Percentiles rank a stretch among this genome's conserved stretches.
Evolutionary conservation across 2,797 vertebrate genomes (phyloP).

Genomic region (Eulemur rubriventer): DNA sequence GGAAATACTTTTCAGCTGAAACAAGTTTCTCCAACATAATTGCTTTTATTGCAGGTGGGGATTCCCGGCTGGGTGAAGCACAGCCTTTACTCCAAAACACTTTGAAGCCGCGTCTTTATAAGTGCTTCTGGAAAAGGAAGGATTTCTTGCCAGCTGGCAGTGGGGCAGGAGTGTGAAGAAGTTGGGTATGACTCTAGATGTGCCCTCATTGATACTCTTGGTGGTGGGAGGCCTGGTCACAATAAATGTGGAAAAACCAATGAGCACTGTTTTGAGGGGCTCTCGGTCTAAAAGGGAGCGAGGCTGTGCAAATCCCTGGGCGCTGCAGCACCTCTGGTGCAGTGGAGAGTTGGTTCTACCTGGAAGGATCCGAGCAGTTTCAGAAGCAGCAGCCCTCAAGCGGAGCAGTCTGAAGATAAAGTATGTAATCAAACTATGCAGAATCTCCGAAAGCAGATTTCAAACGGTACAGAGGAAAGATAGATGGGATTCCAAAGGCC

Average conservation of each 20-base stretch:
- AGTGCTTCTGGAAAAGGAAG: not conserved
- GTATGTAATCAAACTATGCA: not conserved
- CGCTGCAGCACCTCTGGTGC: rapidly evolving
- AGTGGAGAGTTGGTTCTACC: not conserved
- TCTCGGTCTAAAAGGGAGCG: not conserved
- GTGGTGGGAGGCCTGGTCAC: not conserved
- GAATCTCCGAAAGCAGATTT: constrained; percentile 1
- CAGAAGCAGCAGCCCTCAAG: not conserved
- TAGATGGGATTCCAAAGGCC: not conserved
- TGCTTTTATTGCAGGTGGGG: not conserved
- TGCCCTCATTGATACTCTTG: not conserved
- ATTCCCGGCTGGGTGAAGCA: not conserved
- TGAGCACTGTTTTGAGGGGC: not conserved
- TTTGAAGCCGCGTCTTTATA: not conserved
- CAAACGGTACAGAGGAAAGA: not conserved
- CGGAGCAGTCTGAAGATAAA: not conserved
- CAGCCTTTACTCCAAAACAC: not conserved
- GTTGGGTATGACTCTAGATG: not conserved
- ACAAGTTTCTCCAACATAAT: not conserved
- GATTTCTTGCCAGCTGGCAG: not conserved
- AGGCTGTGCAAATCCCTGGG: not conserved
- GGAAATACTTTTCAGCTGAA: not conserved
- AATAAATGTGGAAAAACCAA: not conserved
- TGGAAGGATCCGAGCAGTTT: not conserved
- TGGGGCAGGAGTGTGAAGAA: not conserved